A percentile compares a stretch with the other conserved stretches of the same genome.
phyloP scores from a whole-genome alignment of 1,140 invertebrate genomes.

The Tenebrio molitor region DNA sequence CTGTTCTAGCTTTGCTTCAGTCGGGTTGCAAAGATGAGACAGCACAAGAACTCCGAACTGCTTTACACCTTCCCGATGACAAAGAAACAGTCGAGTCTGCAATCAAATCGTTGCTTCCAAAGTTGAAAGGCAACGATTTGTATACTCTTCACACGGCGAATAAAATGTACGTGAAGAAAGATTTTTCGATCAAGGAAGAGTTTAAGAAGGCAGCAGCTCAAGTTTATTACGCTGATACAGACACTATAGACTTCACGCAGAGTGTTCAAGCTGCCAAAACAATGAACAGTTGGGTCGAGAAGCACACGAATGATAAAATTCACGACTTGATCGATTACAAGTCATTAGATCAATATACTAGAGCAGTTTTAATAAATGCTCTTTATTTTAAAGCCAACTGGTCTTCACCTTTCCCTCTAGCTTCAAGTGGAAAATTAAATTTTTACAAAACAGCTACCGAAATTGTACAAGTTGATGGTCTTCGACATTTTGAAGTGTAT shows the following conservation, averaged over 20 bases:
- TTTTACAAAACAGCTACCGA: slow-evolving; percentile 61
- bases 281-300: neutral
- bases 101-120: neutral
- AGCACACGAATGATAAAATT: neutral
- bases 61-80: slow-evolving; percentile 49
- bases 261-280: slow-evolving; percentile 60
- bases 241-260: slow-evolving; percentile 71
- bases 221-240: slow-evolving; percentile 69
- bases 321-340: neutral
- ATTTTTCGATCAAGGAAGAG: slow-evolving; percentile 59
- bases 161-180: slow-evolving; percentile 67
- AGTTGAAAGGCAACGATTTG: neutral
- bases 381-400: neutral
- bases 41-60: slow-evolving; percentile 66
- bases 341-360: neutral
- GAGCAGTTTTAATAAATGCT: neutral
- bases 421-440: neutral
- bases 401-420: neutral
- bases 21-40: slow-evolving; percentile 71
- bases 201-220: slow-evolving; percentile 65
- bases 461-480: slow-evolving; percentile 72
- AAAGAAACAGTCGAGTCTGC: neutral
- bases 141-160: slow-evolving; percentile 39
- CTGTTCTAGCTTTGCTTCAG: slow-evolving; percentile 41
- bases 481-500: slow-evolving; percentile 70